Evolutionary conservation across 37 sponge, comb jelly and placozoan genomes (phyloP).

Genomic region (Tethya wilhelma): DNA sequence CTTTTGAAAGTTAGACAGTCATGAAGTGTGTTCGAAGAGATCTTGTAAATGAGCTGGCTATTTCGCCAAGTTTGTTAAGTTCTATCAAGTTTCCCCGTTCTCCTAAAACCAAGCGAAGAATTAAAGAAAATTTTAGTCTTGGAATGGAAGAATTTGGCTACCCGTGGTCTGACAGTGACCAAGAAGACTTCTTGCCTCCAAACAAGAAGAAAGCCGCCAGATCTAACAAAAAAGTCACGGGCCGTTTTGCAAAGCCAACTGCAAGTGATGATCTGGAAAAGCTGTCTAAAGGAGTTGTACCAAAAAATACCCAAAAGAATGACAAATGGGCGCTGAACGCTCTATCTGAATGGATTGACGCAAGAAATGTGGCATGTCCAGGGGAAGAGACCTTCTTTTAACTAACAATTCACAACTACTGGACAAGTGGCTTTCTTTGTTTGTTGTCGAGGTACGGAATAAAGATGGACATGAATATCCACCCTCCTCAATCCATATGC

Average conservation of each 20-base stretch:
- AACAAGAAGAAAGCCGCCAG: background rate
- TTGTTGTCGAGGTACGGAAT: background rate
- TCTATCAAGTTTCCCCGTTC: background rate
- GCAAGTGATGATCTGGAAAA: background rate
- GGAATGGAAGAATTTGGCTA: background rate
- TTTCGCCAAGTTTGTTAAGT: background rate
- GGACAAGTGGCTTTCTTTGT: constrained; percentile 9
- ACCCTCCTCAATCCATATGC: background rate
- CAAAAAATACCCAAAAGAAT: constrained; percentile 22
- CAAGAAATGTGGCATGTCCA: background rate
- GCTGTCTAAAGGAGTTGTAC: constrained; percentile 14
- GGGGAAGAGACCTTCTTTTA: background rate
- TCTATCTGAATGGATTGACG: constrained; percentile 3
- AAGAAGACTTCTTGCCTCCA: background rate
- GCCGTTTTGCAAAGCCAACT: background rate
- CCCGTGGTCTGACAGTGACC: background rate
- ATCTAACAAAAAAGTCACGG: background rate
- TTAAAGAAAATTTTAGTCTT: background rate
- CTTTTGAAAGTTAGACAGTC: too few relatives aligned
- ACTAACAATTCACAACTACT: background rate
- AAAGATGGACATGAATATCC: background rate
- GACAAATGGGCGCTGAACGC: constrained; percentile 8
- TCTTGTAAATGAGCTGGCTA: background rate
- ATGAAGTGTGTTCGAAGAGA: background rate
- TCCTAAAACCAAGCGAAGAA: background rate